phyloP scores from a whole-genome alignment of 1,140 invertebrate genomes.

The Chlorops oryzae region DNA sequence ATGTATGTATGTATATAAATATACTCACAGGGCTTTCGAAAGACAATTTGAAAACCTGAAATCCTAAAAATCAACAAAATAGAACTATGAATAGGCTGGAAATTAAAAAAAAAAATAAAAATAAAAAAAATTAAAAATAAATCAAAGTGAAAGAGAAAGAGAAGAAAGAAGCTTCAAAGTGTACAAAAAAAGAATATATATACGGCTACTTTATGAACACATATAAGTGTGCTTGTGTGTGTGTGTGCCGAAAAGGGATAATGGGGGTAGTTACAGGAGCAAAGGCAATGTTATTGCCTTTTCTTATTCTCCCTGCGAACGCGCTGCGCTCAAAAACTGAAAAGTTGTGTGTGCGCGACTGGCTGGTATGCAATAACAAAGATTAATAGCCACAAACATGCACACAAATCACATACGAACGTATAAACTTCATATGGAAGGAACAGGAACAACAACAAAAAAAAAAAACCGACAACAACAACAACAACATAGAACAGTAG shows the following conservation, averaged over 20 bases:
- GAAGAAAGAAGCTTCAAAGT: background rate
- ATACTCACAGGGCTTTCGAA: too few relatives aligned
- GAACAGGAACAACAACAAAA: background rate
- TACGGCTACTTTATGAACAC: slow-evolving; percentile 11
- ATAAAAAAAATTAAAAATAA: slow-evolving; percentile 19
- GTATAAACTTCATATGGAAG: background rate
- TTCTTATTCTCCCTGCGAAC: too few relatives aligned
- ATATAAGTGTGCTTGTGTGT: background rate
- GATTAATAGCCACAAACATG: slow-evolving; percentile 42
- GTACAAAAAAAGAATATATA: slow-evolving; percentile 31
- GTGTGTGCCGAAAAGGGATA: too few relatives aligned
- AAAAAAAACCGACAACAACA: background rate
- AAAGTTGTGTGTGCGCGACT: slow-evolving; percentile 18
- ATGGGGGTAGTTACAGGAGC: too few relatives aligned
- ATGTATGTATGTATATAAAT: too few relatives aligned
- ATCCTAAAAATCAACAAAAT: too few relatives aligned
- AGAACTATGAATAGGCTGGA: too few relatives aligned
- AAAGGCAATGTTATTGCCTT: too few relatives aligned
- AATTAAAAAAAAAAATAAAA: slow-evolving; percentile 20
- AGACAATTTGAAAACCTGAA: too few relatives aligned
- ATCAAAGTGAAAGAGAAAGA: slow-evolving; percentile 7
- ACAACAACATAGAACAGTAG: slow-evolving; percentile 28
- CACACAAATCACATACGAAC: slow-evolving; percentile 18
- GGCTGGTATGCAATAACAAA: slow-evolving; percentile 36
- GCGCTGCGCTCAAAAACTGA: too few relatives aligned